Percentiles rank a stretch among this genome's conserved stretches.
Evolutionary conservation across 1,140 invertebrate species (phyloP).

Genomic region (Battus philenor): DNA sequence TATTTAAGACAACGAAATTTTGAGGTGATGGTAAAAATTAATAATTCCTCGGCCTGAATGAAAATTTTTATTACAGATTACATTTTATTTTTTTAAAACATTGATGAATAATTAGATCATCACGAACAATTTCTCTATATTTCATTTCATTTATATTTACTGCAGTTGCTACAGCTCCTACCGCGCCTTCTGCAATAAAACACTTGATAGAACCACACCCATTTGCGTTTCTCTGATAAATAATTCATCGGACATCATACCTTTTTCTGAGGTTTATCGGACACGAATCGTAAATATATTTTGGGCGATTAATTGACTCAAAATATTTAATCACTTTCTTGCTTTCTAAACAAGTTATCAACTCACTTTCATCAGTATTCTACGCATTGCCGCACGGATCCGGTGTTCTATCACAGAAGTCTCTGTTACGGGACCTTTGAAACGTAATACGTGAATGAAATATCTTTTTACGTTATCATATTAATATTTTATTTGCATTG

Average conservation of each 20-base stretch:
- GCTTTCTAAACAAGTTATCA: constrained; percentile 13
- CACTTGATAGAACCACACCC: constrained; percentile 1
- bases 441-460: constrained; percentile 5
- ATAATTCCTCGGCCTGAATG: no score
- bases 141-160: no score
- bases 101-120: no score
- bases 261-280: constrained; percentile 20
- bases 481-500: constrained; percentile 1
- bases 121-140: no score
- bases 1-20: no score
- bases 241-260: constrained; percentile 33
- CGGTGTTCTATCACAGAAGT: constrained; percentile 7
- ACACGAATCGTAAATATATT: constrained; percentile 7
- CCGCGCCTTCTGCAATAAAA: no score
- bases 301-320: constrained; percentile 4
- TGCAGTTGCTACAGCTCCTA: no score
- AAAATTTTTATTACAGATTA: no score
- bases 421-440: constrained; percentile 6
- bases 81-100: no score
- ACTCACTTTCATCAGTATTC: constrained; percentile 14
- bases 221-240: constrained; percentile 38
- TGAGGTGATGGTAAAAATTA: no score
- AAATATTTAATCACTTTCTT: constrained; percentile 14
- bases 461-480: constrained; percentile 9
- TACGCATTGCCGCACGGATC: background rate